A percentile compares a stretch with the other conserved stretches of the same genome.
Evolutionary conservation across 2,113 vertebrate genomes (phyloP).

Genomic region (Herpailurus yagouaroundi): DNA sequence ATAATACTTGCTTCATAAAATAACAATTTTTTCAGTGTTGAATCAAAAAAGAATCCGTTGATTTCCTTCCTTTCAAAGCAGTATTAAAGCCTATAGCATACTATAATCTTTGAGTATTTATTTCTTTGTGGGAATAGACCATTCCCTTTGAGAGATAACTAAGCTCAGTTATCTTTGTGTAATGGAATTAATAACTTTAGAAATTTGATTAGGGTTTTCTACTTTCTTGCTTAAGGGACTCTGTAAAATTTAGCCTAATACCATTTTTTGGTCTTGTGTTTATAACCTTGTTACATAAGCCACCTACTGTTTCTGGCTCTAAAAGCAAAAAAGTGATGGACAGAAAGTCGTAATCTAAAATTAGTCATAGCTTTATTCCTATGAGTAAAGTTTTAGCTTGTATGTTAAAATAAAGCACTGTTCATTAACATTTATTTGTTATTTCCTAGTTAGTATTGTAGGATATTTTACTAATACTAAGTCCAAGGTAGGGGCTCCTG

Average conservation of each 20-base stretch:
- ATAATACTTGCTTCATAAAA: background rate
- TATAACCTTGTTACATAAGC: background rate
- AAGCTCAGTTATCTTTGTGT: background rate
- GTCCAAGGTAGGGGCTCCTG: background rate
- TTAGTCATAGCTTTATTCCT: background rate
- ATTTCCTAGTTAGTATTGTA: slow-evolving; percentile 42
- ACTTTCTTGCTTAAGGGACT: background rate
- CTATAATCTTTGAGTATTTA: background rate
- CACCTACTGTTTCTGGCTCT: background rate
- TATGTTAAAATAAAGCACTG: background rate
- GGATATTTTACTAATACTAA: background rate
- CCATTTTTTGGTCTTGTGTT: slow-evolving; percentile 23
- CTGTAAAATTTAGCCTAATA: background rate
- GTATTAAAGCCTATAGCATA: background rate
- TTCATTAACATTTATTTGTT: background rate
- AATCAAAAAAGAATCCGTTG: slow-evolving; percentile 5
- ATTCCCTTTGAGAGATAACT: background rate
- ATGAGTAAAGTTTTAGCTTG: background rate
- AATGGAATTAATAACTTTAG: background rate
- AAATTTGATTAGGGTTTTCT: slow-evolving; percentile 1
- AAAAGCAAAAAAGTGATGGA: background rate
- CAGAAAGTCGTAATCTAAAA: background rate
- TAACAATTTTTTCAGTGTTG: background rate
- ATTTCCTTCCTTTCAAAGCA: slow-evolving; percentile 27
- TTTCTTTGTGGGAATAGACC: background rate